Base-by-base conservation (phyloP, 2,888 invertebrate species). In the Tryphoninae sp. region DNA sequence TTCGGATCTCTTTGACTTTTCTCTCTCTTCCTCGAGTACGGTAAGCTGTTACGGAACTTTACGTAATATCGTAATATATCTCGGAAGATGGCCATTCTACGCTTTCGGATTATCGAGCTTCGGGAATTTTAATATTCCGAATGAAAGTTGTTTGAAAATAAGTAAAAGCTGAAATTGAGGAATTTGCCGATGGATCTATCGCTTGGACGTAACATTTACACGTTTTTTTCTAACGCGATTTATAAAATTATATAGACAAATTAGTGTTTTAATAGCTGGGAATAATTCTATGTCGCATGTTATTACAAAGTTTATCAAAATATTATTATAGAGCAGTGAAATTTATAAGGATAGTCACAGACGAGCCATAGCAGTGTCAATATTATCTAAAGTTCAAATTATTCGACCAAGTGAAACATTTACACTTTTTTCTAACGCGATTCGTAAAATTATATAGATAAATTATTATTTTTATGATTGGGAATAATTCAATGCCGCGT, bases 31-130 rank as follows among this genome's bases (percentile, higher is more conserved):
- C 45, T 3, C 45, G 11, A 9, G 45, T 2, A 45, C 45, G 13
- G 45, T 45, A 45, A 45, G 45, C 45, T 9, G 11, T 45, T 45
- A 13, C 45, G 11, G 45, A 45, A 45, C 45, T 45, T 45, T 45
- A 45, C 45, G 45, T 13, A 75, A 82, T 75, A 59, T 59, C 75
- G 74, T 82, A 76, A 82, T 49, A 53, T 77, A 67, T 72, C 71
- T 72, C 62, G 67, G 65, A 81, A 81, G 53, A 59, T 49, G 67
- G 40, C 40, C 74, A 58, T 59, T 19, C 45, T 13, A 22, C 49
- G 33, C 49, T 8, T 49, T 53, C 51, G 19, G 6, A 67, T 53
- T 23, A 71, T 65, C 78, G 62, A 42, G 61, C 40, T 2, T 9
- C 13, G 9, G 26, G 58, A 64, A 49, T 71, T 67, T 22, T 53